Conservation (phyloP, 2,888 invertebrate species). For the Drosophila nr. perissopoda region DNA sequence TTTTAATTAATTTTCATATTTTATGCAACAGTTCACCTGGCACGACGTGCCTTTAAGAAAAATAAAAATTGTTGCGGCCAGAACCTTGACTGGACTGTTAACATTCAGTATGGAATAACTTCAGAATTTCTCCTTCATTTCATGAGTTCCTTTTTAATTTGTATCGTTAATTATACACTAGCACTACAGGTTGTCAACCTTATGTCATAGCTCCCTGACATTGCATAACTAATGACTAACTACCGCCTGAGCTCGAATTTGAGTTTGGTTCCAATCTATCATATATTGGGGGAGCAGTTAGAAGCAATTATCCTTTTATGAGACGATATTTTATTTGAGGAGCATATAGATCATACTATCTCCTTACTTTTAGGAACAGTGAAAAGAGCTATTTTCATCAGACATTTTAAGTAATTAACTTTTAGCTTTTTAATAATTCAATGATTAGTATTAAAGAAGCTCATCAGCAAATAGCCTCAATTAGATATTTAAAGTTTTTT, state of each 20-base stretch:
- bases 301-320: background rate
- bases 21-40: slow-evolving; percentile 44
- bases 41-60: slow-evolving; percentile 9
- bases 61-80: slow-evolving; percentile 18
- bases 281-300: background rate
- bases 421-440: no score
- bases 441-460: background rate
- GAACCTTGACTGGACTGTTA: background rate
- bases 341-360: background rate
- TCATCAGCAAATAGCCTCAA: background rate
- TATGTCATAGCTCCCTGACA: background rate
- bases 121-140: slow-evolving; percentile 10
- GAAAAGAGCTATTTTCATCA: background rate
- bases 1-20: slow-evolving; percentile 80
- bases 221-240: no score
- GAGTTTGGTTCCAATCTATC: background rate
- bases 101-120: background rate
- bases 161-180: background rate
- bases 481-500: background rate
- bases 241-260: background rate
- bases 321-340: background rate
- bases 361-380: background rate
- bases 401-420: background rate
- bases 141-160: background rate
- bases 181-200: background rate